Evolutionary conservation across 2,113 vertebrate species (phyloP).

Genomic region (Poecilia latipinna): DNA sequence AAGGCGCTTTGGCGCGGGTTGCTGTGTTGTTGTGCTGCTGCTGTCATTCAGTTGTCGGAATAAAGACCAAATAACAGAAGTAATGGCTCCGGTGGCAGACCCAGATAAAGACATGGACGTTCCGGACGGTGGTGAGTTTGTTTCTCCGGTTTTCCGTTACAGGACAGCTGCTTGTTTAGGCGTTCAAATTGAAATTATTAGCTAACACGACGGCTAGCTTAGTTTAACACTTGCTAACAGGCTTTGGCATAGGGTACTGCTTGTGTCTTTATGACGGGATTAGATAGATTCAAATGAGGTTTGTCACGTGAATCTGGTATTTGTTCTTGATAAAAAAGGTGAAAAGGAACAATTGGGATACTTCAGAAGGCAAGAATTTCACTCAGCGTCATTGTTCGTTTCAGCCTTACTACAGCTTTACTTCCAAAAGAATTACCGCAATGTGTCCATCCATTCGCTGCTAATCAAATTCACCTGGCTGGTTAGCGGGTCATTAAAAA

Average conservation of each 20-base stretch:
- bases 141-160: not conserved
- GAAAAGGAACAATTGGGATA: not conserved
- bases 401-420: not conserved
- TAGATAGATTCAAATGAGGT: not conserved
- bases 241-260: not conserved
- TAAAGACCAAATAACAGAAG: not conserved
- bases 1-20: slow-evolving; percentile 79
- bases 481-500: not conserved
- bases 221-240: not conserved
- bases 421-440: not conserved
- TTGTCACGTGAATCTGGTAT: not conserved
- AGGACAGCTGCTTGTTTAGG: not conserved
- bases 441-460: not conserved
- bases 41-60: slow-evolving; percentile 3
- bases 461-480: not conserved
- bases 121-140: slow-evolving; percentile 66
- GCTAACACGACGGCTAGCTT: slow-evolving; percentile 42
- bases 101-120: slow-evolving; percentile 74
- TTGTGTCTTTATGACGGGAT: not conserved
- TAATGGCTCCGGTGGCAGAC: slow-evolving; percentile 79
- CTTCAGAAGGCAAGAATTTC: not conserved
- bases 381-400: not conserved
- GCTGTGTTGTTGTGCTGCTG: slow-evolving; percentile 64
- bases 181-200: slow-evolving; percentile 1
- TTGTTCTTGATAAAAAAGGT: not conserved